These are phyloP conservation scores for Gambusia affinis DNA, from an alignment of 2,113 vertebrate genomes.

Conservation along the genomic window DNA sequence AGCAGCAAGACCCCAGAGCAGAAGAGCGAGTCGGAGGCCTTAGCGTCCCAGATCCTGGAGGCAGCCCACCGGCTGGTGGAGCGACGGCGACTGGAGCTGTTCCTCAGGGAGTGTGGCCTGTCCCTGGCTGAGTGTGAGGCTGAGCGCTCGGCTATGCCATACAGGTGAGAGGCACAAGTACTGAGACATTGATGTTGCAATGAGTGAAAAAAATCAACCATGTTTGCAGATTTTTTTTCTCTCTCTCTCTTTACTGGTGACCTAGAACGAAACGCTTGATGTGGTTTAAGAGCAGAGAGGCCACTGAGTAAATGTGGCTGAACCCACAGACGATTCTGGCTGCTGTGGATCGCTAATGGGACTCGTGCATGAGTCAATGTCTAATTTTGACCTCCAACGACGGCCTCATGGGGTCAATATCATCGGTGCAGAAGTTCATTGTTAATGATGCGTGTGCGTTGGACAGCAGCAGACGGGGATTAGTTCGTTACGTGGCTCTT, in stretches of 20 bases:
- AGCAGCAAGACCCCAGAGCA: slow-evolving; percentile 56
- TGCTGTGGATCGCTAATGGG: slow-evolving; percentile 18
- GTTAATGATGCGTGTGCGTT: slow-evolving; percentile 51
- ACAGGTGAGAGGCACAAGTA: slow-evolving; percentile 71
- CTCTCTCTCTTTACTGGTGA: slow-evolving; percentile 23
- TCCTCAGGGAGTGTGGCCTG: slow-evolving; percentile 78
- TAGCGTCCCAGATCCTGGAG: slow-evolving; percentile 79
- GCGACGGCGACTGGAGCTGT: slow-evolving; percentile 74
- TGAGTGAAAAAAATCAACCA: slow-evolving; percentile 1
- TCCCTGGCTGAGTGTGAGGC: slow-evolving; percentile 73
- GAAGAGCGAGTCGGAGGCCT: slow-evolving; percentile 69
- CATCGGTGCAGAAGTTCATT: slow-evolving; percentile 32
- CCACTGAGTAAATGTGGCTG: slow-evolving; percentile 30
- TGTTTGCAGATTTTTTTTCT: neutral
- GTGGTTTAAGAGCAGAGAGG: slow-evolving; percentile 45
- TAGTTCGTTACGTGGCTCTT: slow-evolving; percentile 18
- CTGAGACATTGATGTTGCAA: neutral
- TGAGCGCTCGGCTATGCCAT: slow-evolving; percentile 74
- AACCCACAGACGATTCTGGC: slow-evolving; percentile 33
- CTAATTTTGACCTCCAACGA: slow-evolving; percentile 23
- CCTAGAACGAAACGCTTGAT: slow-evolving; percentile 61
- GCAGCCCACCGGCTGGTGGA: slow-evolving; percentile 77
- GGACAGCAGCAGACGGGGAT: slow-evolving; percentile 29
- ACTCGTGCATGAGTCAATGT: slow-evolving; percentile 24
- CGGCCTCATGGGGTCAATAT: slow-evolving; percentile 32